Evolutionary conservation across 1,140 invertebrate genomes (phyloP), one percentile per base, ranked within the genome.

Genomic region (Gryon sp.): DNA sequence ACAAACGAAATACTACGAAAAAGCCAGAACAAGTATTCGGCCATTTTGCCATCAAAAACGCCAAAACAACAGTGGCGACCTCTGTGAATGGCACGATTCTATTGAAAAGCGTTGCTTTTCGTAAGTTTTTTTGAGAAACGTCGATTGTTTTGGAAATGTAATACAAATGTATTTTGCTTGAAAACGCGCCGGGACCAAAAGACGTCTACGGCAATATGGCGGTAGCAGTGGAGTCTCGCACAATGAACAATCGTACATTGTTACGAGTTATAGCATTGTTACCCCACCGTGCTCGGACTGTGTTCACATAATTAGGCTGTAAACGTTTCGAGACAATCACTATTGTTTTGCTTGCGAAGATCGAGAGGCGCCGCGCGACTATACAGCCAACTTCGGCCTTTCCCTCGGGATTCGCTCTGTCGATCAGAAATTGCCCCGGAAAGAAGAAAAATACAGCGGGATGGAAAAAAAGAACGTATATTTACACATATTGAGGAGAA

Each of bases 211-310:
- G 53, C 66, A 59, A 36, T 52, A 45, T 40, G 66, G 41, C 52
- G 57, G 60, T 45, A 63, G 55, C 40, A 46, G 52, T 11, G n/a
- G 34, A 62, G 57, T 57, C 66, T 52, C 78, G 81, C 82, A 89
- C 88, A 89, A 89, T 89, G 87, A 88, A 89, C 88, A 89, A 89
- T 88, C 80, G 88, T 87, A 89, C 87, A 89, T 89, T 89, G 88
- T 89, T 89, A 87, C 84, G 86, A 87, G 86, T 88, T 88, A 88
- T 87, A 86, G 86, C 84, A 89, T 89, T 89, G 87, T 89, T 89
- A 87, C 85, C 84, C 80, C 85, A 86, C 84, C 82, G 78, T 82
- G 81, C 79, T 79, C 59, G 76, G 79, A 82, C 82, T 83, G 82
- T 88, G 86, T 88, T 89, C 87, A 89, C 87, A 89, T 89, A 88